Percentiles rank a stretch among this genome's conserved stretches.
Conservation (phyloP, 2,113 vertebrate genomes). For the Festucalex cinctus region DNA sequence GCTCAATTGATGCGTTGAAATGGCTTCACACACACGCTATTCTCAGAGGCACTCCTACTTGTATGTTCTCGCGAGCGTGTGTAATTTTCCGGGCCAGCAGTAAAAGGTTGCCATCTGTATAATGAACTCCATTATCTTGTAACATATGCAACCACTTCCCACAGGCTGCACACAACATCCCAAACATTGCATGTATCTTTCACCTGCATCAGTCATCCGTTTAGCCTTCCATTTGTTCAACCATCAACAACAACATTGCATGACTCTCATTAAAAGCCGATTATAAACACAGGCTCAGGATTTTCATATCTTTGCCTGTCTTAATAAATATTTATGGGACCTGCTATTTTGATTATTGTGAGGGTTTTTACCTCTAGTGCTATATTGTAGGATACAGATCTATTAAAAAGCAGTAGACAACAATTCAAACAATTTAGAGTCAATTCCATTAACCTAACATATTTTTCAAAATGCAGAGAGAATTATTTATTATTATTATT, state of each 20-base stretch:
- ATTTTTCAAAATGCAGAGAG: no score
- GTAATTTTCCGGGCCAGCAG: constrained; percentile 30
- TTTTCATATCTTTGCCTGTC: constrained; percentile 7
- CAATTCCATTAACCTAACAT: no score
- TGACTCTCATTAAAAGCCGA: constrained; percentile 42
- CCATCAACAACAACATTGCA: constrained; percentile 21
- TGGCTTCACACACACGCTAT: constrained; percentile 52
- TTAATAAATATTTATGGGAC: constrained; percentile 1
- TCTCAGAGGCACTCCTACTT: constrained; percentile 27
- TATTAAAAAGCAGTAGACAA: no score
- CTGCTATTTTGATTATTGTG: no score
- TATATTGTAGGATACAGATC: no score
- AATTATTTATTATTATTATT: no score
- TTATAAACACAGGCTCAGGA: constrained; percentile 12
- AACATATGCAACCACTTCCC: constrained; percentile 26
- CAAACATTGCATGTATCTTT: constrained; percentile 10
- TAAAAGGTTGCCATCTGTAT: constrained; percentile 45
- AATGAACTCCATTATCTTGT: constrained; percentile 37
- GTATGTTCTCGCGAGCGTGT: constrained; percentile 22
- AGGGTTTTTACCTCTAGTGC: no score
- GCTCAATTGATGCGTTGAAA: constrained; percentile 17
- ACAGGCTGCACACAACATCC: constrained; percentile 13
- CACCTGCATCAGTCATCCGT: constrained; percentile 22
- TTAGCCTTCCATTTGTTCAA: constrained; percentile 24
- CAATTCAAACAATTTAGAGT: no score